These are phyloP conservation scores for Furnarius figulus DNA, from an alignment of 2,113 vertebrate genomes.

Conservation along the genomic window DNA sequence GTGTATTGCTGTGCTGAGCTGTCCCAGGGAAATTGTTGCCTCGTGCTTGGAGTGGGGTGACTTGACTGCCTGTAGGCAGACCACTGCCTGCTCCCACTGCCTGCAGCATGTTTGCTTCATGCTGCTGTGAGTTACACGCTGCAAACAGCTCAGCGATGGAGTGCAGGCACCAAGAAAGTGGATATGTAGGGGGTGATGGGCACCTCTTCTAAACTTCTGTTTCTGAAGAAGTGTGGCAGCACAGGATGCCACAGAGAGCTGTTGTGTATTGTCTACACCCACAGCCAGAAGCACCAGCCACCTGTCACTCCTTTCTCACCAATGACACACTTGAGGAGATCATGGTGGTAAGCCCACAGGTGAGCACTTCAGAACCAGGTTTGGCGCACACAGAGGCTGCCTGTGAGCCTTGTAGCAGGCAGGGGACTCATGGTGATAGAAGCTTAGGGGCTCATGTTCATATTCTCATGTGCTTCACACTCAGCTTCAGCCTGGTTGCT, in stretches of 20 bases:
- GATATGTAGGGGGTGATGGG: too few species aligned
- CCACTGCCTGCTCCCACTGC: not conserved
- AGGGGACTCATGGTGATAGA: not conserved
- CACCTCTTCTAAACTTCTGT: not conserved
- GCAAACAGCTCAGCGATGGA: not conserved
- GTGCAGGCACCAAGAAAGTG: not conserved
- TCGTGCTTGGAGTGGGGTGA: not conserved
- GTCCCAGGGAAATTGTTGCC: accelerated
- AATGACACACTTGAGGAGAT: not conserved
- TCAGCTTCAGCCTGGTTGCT: not conserved
- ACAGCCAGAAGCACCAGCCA: not conserved
- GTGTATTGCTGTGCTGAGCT: not conserved
- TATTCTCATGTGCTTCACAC: accelerated
- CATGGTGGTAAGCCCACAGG: not conserved
- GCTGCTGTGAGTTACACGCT: accelerated
- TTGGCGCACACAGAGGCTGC: not conserved
- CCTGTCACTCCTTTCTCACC: accelerated
- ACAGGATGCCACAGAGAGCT: accelerated
- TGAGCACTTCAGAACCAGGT: not conserved
- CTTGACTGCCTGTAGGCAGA: not conserved
- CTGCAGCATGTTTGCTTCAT: accelerated
- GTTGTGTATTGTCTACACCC: not conserved
- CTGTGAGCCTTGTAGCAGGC: not conserved
- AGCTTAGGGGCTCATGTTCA: accelerated
- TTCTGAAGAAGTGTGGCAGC: not conserved